Conservation (phyloP, 1,140 invertebrate species). For the Drosophila trapezifrons region DNA sequence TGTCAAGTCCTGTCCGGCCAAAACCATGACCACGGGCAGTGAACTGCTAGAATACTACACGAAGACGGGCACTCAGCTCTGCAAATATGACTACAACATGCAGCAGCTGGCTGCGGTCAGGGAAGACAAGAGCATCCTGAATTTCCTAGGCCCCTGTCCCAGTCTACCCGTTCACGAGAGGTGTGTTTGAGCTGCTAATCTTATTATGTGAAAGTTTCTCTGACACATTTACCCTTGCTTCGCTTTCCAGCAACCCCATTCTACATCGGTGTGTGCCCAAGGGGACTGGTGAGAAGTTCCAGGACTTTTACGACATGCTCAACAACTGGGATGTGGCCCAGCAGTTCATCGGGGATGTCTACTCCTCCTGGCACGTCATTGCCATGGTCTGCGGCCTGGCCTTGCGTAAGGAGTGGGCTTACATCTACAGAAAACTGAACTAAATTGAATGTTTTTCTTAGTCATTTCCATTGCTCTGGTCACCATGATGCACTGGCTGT, state of each 20-base stretch:
- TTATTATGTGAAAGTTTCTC: background rate
- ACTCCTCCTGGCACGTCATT: constrained; percentile 93
- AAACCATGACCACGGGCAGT: constrained; percentile 86
- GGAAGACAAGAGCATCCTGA: constrained; percentile 85
- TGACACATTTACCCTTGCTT: constrained; percentile 18
- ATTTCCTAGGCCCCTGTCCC: constrained; percentile 89
- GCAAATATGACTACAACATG: constrained; percentile 89
- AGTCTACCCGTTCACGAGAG: constrained; percentile 89
- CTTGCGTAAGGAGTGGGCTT: constrained; percentile 87
- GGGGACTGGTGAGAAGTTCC: constrained; percentile 83
- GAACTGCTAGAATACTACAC: constrained; percentile 91
- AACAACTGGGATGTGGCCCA: constrained; percentile 95
- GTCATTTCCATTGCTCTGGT: constrained; percentile 93
- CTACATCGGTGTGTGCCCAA: constrained; percentile 95
- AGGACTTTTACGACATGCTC: constrained; percentile 90
- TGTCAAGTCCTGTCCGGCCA: constrained; percentile 93
- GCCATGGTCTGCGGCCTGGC: constrained; percentile 92
- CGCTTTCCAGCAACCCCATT: constrained; percentile 87
- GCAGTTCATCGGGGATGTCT: constrained; percentile 94
- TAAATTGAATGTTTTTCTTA: constrained; percentile 73
- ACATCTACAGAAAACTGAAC: background rate
- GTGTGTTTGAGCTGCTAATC: constrained; percentile 40
- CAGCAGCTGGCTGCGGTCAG: constrained; percentile 84
- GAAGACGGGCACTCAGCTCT: constrained; percentile 90
- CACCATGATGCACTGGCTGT: constrained; percentile 92